Conservation (phyloP, 2,113 vertebrate species). For the Dipodomys merriami region DNA sequence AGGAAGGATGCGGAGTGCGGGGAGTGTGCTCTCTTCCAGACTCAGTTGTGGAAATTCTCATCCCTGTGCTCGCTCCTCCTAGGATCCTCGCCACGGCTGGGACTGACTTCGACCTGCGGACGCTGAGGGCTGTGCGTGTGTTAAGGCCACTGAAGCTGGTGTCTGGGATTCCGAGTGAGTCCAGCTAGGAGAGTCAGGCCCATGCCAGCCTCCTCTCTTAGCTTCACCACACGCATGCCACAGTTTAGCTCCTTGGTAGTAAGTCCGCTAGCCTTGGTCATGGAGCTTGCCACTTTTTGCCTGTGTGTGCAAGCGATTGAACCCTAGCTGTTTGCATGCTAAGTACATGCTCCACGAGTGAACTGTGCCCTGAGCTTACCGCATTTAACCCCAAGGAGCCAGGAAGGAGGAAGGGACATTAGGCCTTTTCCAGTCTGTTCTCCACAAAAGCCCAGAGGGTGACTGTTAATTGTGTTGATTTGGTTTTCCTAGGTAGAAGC, state of each 20-base stretch:
- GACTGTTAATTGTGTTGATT: neutral
- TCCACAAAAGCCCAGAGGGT: neutral
- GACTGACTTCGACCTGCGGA: constrained; percentile 95
- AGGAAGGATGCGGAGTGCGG: neutral
- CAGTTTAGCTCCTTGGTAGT: neutral
- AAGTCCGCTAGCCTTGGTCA: neutral
- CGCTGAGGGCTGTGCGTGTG: constrained; percentile 95
- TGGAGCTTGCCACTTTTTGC: neutral
- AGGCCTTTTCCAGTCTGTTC: neutral
- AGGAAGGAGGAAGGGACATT: neutral
- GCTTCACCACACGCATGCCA: neutral
- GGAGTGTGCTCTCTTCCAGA: neutral
- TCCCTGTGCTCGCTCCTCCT: neutral
- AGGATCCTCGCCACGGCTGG: constrained; percentile 97
- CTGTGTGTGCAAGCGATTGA: neutral
- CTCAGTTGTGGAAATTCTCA: neutral
- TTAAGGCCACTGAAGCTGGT: constrained; percentile 96
- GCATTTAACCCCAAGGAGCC: neutral
- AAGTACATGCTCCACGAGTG: neutral
- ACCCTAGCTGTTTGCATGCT: neutral
- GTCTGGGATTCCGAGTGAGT: constrained; percentile 97
- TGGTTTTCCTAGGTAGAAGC: neutral
- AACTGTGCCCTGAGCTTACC: neutral
- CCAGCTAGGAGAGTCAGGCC: neutral
- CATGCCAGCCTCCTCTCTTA: accelerated